Percentiles rank a stretch among this genome's conserved stretches.
Conservation (phyloP, 2,113 vertebrate genomes). For the Nothobranchius furzeri region DNA sequence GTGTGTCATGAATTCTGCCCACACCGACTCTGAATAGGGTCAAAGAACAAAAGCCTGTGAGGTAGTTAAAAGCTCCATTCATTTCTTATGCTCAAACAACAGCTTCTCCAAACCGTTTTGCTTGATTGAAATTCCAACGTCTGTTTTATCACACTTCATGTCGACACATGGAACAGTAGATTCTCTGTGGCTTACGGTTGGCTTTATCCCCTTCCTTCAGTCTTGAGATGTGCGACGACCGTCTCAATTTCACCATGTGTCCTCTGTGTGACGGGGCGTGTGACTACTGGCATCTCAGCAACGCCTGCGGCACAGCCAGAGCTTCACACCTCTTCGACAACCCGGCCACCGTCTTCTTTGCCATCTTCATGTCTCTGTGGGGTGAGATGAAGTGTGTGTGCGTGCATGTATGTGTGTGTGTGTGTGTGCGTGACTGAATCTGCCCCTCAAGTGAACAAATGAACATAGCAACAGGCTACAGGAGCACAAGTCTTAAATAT, state of each 20-base stretch:
- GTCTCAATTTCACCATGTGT: slow-evolving; percentile 95
- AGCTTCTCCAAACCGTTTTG: background rate
- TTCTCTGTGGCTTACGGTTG: background rate
- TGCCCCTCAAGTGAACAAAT: too few species aligned
- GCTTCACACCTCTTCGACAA: slow-evolving; percentile 98
- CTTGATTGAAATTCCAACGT: background rate
- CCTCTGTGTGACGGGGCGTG: slow-evolving; percentile 94
- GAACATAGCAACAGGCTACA: too few species aligned
- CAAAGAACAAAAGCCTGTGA: slow-evolving; percentile 36
- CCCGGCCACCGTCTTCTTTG: slow-evolving; percentile 94
- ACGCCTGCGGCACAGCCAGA: slow-evolving; percentile 88
- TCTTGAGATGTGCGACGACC: slow-evolving; percentile 92
- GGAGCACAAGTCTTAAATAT: too few species aligned
- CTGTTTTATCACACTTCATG: background rate
- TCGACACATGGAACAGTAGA: background rate
- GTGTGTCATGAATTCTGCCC: slow-evolving; percentile 44
- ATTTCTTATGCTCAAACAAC: slow-evolving; percentile 13
- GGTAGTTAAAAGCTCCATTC: slow-evolving; percentile 38
- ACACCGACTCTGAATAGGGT: slow-evolving; percentile 49
- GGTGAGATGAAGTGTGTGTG: slow-evolving; percentile 78
- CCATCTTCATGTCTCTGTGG: slow-evolving; percentile 98
- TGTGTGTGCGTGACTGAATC: slow-evolving; percentile 87
- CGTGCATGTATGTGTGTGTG: background rate
- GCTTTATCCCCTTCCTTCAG: slow-evolving; percentile 60
- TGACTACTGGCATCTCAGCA: slow-evolving; percentile 95